Conservation (phyloP, 2,797 vertebrate species). For the Pangasius macronema region DNA sequence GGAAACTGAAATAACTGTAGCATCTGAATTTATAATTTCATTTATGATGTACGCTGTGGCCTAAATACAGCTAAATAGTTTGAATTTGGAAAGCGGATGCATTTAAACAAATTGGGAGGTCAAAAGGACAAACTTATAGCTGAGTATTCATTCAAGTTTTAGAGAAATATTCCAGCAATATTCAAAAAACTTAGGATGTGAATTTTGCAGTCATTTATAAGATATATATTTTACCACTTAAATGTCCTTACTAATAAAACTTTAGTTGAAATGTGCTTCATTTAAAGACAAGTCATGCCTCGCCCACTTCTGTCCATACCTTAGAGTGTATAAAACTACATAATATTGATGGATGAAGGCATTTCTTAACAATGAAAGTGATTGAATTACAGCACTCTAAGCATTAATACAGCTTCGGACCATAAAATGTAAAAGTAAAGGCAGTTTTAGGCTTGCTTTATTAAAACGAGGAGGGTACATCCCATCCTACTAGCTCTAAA, state of each 20-base stretch:
- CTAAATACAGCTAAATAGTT: neutral
- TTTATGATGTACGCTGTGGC: neutral
- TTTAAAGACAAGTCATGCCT: conserved; percentile 70
- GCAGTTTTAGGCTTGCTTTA: conserved; percentile 72
- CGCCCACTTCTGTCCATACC: conserved; percentile 58
- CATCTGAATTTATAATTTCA: neutral
- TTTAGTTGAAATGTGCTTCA: conserved; percentile 69
- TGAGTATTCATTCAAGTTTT: neutral
- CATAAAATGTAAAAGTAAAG: conserved; percentile 71
- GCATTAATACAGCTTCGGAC: conserved; percentile 65
- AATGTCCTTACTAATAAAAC: conserved; percentile 70
- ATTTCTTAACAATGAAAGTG: conserved; percentile 76
- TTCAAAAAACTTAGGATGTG: neutral
- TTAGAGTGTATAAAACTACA: conserved; percentile 47
- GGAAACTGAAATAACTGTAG: conserved; percentile 23
- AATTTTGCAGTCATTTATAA: neutral
- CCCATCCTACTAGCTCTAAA: conserved; percentile 57
- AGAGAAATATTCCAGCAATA: neutral
- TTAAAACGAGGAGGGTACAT: conserved; percentile 73
- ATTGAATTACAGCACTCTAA: conserved; percentile 68
- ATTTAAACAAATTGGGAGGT: neutral
- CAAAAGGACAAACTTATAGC: neutral
- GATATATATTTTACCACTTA: conserved; percentile 60
- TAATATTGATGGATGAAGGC: conserved; percentile 72
- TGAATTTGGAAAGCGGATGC: neutral